Evolutionary conservation across 2,888 invertebrate species (phyloP).

Genomic region (Eupithecia abbreviata): DNA sequence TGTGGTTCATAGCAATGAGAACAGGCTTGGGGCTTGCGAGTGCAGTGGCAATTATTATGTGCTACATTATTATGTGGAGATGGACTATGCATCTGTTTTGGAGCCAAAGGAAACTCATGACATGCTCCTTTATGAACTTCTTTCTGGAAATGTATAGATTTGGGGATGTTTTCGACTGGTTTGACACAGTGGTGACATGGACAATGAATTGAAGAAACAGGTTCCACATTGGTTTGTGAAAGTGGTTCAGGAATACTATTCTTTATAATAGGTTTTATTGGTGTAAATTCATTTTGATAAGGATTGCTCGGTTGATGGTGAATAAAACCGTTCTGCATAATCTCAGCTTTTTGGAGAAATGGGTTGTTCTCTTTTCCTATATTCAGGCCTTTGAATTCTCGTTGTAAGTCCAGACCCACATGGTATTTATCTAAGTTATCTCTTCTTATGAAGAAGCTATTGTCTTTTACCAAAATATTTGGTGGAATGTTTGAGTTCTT

Average conservation of each 20-base stretch:
- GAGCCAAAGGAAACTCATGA: slow-evolving; percentile 10
- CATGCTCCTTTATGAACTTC: slow-evolving; percentile 20
- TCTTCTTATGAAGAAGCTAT: slow-evolving; percentile 70
- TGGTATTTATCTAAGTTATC: slow-evolving; percentile 59
- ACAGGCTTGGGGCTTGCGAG: slow-evolving; percentile 43
- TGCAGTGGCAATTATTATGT: slow-evolving; percentile 32
- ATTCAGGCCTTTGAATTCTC: slow-evolving; percentile 54
- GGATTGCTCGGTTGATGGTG: slow-evolving; percentile 25
- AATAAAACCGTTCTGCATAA: slow-evolving; percentile 48
- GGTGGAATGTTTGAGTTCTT: slow-evolving; percentile 51
- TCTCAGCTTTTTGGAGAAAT: slow-evolving; percentile 55
- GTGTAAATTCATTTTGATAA: slow-evolving; percentile 8
- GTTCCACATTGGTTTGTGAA: slow-evolving; percentile 7
- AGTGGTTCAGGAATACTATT: slow-evolving; percentile 11
- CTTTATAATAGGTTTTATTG: slow-evolving; percentile 20
- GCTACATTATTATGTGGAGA: neutral
- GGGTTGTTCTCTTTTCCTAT: slow-evolving; percentile 69
- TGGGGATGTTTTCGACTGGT: slow-evolving; percentile 36
- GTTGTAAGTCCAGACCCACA: slow-evolving; percentile 49
- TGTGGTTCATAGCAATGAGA: slow-evolving; percentile 42
- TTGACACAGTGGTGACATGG: slow-evolving; percentile 65
- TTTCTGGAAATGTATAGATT: slow-evolving; percentile 21
- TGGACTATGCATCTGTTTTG: slow-evolving; percentile 1
- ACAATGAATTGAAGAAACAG: slow-evolving; percentile 50
- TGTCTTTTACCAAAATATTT: slow-evolving; percentile 58